Base-by-base conservation (phyloP, 2,888 invertebrate genomes). In the Sinopyrophorus schimmeli region DNA sequence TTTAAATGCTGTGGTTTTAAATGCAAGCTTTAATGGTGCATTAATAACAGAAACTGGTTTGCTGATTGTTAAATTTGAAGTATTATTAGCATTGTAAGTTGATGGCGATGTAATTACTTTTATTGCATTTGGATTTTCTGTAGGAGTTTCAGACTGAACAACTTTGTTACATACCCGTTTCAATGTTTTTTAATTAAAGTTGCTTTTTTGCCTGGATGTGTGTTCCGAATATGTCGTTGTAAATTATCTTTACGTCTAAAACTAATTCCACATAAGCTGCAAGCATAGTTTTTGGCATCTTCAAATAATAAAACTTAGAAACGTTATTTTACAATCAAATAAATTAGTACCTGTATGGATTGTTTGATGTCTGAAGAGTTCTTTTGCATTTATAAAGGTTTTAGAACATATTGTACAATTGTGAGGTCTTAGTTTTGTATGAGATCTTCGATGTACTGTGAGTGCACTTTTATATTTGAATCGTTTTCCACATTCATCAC, bases 221-320 rank as follows among this genome's bases (percentile, higher is more conserved):
- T 84, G 69, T 89, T 87, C 41, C 84, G 80, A 46, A 88, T 77
- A 68, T 90, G 90, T 0, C 90, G 78, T 50, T 82, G 80, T 49
- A 90, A 76, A 67, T 90, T 91, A 68, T 91, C 91, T 66, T 86
- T 87, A 48, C 91, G 76, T 28, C 84, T 76, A 65, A 89, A 89
- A 24, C 79, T 79, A 5, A 83, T 82, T 21, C 79, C 77, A 69
- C 91, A 91, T 15, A 84, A 77, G 53, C 78, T 78, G 67, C 91
- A 91, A 11, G 80, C 80, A 64, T 81, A 90, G 2, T 83, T 83
- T 60, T 85, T 83, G 3, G 77, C 77, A 64, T 82, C 88, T 86
- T 66, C 37, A 71, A 73, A 46, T 39, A 63, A 52, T 48, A 12
- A 42, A 26, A 26, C 5, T 14, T n/a, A 20, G 26, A 10, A 23